Evolutionary conservation across 2,113 vertebrate species (phyloP).

Genomic region (Caranx melampygus): DNA sequence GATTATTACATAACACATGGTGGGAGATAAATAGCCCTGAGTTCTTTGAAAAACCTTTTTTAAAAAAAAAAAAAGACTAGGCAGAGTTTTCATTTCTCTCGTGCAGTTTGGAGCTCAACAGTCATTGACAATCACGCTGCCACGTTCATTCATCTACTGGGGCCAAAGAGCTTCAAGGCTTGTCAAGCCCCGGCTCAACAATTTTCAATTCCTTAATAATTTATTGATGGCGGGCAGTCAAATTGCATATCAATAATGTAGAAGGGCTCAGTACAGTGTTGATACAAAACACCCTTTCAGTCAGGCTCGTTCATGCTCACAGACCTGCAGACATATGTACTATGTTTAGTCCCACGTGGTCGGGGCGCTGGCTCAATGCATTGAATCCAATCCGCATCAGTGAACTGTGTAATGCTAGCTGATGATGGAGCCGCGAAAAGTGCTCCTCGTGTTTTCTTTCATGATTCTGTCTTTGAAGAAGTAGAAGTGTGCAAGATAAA

Average conservation of each 20-base stretch:
- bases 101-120: conserved; percentile 42
- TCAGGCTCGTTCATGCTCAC: conserved; percentile 71
- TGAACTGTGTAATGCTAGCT: conserved; percentile 61
- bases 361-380: conserved; percentile 49
- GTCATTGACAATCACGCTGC: conserved; percentile 42
- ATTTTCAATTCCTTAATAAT: conserved; percentile 80
- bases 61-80: conserved; percentile 28
- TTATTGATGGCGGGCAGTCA: conserved; percentile 80
- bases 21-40: conserved; percentile 34
- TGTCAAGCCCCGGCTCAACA: conserved; percentile 72
- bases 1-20: conserved; percentile 59
- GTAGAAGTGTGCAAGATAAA: conserved; percentile 43
- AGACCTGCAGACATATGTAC: conserved; percentile 74
- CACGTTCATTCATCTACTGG: conserved; percentile 46
- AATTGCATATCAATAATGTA: conserved; percentile 83
- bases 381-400: conserved; percentile 56
- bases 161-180: conserved; percentile 52
- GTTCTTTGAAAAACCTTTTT: conserved; percentile 42
- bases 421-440: conserved; percentile 54
- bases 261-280: conserved; percentile 77
- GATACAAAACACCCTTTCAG: conserved; percentile 79
- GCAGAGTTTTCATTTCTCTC: conserved; percentile 37
- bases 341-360: conserved; percentile 71
- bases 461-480: conserved; percentile 53
- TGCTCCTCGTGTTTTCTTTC: conserved; percentile 45